Percentiles rank a stretch among this genome's conserved stretches.
Evolutionary conservation across 2,797 vertebrate genomes (phyloP).

Genomic region (Malacoctenus gilli): DNA sequence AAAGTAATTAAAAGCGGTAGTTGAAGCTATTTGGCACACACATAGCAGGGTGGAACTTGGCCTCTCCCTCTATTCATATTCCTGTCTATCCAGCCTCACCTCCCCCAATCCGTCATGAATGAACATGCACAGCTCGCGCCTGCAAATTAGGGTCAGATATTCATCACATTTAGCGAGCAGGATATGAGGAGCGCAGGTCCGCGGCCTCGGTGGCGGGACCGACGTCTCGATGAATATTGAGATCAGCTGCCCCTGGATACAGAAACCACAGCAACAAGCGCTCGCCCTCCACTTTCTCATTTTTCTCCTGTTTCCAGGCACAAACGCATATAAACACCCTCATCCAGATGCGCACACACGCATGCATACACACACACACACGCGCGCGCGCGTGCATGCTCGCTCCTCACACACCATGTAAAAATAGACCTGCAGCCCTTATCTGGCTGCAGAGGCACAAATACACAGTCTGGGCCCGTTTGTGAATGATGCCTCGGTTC

Average conservation of each 20-base stretch:
- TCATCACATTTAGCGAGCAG: slow-evolving; percentile 34
- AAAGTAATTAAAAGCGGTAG: too few relatives aligned
- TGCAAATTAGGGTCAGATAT: slow-evolving; percentile 70
- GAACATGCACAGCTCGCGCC: slow-evolving; percentile 35
- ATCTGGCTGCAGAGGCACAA: slow-evolving; percentile 14
- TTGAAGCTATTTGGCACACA: too few relatives aligned
- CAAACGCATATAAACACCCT: slow-evolving; percentile 20
- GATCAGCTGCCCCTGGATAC: slow-evolving; percentile 13
- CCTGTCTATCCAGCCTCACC: slow-evolving; percentile 34
- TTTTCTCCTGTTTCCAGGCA: slow-evolving; percentile 20
- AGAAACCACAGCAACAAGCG: slow-evolving; percentile 36
- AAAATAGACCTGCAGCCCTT: slow-evolving; percentile 30
- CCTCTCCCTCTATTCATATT: slow-evolving; percentile 1
- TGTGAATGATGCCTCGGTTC: background rate
- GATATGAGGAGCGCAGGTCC: slow-evolving; percentile 25
- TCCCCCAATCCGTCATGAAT: slow-evolving; percentile 55
- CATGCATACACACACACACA: slow-evolving; percentile 2
- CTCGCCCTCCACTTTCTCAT: background rate
- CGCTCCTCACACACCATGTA: slow-evolving; percentile 16
- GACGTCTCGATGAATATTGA: slow-evolving; percentile 10
- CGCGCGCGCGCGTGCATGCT: background rate
- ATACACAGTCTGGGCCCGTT: background rate
- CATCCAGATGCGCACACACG: slow-evolving; percentile 20
- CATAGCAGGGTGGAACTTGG: background rate
- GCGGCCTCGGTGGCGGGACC: slow-evolving; percentile 8